Evolutionary conservation across 2,888 invertebrate genomes (phyloP).

Genomic region (Baccha elongata): DNA sequence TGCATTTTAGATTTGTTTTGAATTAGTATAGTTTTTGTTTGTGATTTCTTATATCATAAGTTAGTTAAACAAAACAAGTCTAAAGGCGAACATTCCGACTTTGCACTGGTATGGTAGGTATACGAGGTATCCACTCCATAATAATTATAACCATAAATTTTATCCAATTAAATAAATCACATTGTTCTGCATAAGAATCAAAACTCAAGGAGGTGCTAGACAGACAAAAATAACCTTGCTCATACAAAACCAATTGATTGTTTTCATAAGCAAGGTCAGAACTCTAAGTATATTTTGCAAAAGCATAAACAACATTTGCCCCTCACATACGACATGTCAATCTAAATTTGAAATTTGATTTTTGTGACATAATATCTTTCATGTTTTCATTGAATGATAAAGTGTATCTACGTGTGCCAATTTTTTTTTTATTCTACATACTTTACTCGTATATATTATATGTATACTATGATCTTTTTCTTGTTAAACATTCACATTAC

Average conservation of each 20-base stretch:
- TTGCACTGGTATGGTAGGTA: slow-evolving; percentile 36
- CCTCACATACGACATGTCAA: neutral
- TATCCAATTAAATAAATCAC: neutral
- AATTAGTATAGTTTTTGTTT: neutral
- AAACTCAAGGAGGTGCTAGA: neutral
- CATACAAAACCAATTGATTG: neutral
- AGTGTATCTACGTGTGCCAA: too few species aligned
- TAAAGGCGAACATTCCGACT: neutral
- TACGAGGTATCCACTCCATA: too few species aligned
- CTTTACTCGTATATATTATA: too few species aligned
- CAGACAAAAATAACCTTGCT: neutral
- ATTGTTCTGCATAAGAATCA: neutral
- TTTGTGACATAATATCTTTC: neutral
- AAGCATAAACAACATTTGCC: neutral
- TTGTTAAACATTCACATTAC: neutral
- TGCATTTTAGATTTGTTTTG: slow-evolving; percentile 1
- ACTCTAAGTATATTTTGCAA: too few species aligned
- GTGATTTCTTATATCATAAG: slow-evolving; percentile 6
- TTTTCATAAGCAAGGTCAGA: slow-evolving; percentile 9
- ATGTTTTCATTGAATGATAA: too few species aligned
- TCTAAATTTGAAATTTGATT: neutral
- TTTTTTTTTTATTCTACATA: too few species aligned
- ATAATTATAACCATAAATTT: too few species aligned
- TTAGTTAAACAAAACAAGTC: slow-evolving; percentile 5
- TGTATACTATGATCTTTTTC: too few species aligned